phyloP scores from a whole-genome alignment of 1,140 invertebrate species.

The Lethrus apterus region DNA sequence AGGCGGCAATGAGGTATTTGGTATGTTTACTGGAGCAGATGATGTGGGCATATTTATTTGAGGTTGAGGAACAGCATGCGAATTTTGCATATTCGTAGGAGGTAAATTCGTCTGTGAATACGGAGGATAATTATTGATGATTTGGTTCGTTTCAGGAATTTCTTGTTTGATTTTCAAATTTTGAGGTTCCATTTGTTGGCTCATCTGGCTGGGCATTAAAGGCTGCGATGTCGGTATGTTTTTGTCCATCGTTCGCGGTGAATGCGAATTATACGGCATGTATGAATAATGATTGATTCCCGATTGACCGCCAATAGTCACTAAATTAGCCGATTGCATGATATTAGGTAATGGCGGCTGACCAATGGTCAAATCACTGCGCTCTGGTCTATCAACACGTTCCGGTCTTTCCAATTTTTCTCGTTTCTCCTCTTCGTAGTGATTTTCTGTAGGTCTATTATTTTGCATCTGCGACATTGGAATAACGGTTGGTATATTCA shows the following conservation, averaged over 20 bases:
- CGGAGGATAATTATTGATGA: conserved; percentile 9
- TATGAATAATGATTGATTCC: conserved; percentile 45
- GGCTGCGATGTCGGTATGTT: conserved; percentile 9
- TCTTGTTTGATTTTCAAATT: conserved; percentile 76
- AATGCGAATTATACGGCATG: conserved; percentile 39
- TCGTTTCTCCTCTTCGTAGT: conserved; percentile 27
- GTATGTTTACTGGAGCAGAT: conserved; percentile 18
- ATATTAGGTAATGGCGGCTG: conserved; percentile 47
- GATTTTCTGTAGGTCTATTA: conserved; percentile 32
- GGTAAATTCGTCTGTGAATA: conserved; percentile 17
- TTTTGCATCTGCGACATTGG: conserved; percentile 26
- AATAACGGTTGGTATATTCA: conserved; percentile 42
- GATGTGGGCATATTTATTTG: conserved; percentile 7
- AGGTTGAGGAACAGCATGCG: conserved; percentile 4
- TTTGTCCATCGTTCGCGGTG: conserved; percentile 27
- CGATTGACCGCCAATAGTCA: conserved; percentile 46
- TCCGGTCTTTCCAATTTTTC: conserved; percentile 41
- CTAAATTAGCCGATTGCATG: conserved; percentile 47
- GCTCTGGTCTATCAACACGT: conserved; percentile 41
- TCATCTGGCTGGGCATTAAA: conserved; percentile 44
- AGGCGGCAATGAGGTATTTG: conserved; percentile 12
- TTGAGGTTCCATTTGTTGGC: conserved; percentile 57
- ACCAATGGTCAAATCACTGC: conserved; percentile 44
- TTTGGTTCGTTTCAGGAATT: conserved; percentile 42
- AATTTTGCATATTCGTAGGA: conserved; percentile 2